Conservation (phyloP, 2,888 invertebrate species). For the Cryptocephalus primarius region DNA sequence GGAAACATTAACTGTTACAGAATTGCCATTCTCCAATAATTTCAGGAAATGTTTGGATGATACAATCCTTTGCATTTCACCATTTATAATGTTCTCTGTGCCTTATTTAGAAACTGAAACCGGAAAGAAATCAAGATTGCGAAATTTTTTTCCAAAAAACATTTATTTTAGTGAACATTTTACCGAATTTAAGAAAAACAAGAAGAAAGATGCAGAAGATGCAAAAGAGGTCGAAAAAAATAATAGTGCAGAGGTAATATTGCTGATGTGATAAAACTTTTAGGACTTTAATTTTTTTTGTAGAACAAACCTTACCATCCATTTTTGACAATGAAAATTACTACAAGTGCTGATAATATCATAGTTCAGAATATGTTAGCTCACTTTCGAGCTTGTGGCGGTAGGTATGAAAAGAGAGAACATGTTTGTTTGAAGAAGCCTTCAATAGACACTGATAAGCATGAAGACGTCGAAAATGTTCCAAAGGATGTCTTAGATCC, state of each 20-base stretch:
- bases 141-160: constrained; percentile 61
- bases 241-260: too few species aligned
- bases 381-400: constrained; percentile 79
- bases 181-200: constrained; percentile 17
- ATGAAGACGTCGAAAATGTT: constrained; percentile 11
- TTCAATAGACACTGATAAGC: constrained; percentile 22
- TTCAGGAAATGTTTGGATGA: constrained; percentile 67
- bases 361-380: constrained; percentile 65
- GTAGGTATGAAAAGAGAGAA: constrained; percentile 42
- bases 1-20: constrained; percentile 38
- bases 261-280: too few species aligned
- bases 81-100: constrained; percentile 70
- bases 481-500: constrained; percentile 63
- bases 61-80: constrained; percentile 71
- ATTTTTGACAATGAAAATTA: constrained; percentile 62
- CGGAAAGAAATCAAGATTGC: constrained; percentile 63
- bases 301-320: constrained; percentile 47
- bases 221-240: background rate
- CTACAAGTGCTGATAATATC: constrained; percentile 49
- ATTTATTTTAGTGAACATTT: constrained; percentile 61
- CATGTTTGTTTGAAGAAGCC: constrained; percentile 14
- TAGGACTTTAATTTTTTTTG: too few species aligned
- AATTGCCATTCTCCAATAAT: constrained; percentile 52
- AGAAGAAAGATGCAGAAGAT: constrained; percentile 18
- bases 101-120: constrained; percentile 82